A percentile compares a stretch with the other conserved stretches of the same genome.
Conservation (phyloP, 2,888 invertebrate species). For the Hemithea aestivaria region DNA sequence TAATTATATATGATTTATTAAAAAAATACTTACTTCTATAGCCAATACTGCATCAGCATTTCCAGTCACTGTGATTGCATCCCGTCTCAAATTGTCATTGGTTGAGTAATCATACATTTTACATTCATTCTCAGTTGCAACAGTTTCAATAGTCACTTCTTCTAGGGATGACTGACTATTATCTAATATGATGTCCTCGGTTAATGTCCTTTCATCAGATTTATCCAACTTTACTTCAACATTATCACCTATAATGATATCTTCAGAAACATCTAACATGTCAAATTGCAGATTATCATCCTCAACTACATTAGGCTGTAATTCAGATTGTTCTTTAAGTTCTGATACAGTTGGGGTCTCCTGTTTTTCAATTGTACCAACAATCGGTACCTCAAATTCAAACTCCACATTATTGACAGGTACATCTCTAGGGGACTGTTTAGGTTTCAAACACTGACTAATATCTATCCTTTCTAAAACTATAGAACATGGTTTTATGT, state of each 20-base stretch:
- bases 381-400: slow-evolving; percentile 1
- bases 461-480: slow-evolving; percentile 47
- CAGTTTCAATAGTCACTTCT: slow-evolving; percentile 30
- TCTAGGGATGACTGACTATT: slow-evolving; percentile 61
- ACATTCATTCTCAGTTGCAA: slow-evolving; percentile 44
- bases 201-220: slow-evolving; percentile 36
- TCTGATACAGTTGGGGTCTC: neutral
- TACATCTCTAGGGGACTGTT: neutral
- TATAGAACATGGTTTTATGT: slow-evolving; percentile 55
- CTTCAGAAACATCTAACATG: slow-evolving; percentile 72
- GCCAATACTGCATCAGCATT: slow-evolving; percentile 70
- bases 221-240: slow-evolving; percentile 57
- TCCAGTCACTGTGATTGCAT: slow-evolving; percentile 55
- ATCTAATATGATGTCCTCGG: slow-evolving; percentile 63
- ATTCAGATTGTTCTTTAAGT: neutral
- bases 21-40: slow-evolving; percentile 53
- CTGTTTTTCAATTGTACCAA: neutral
- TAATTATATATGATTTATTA: neutral
- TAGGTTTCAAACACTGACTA: slow-evolving; percentile 32
- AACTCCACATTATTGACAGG: neutral
- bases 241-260: slow-evolving; percentile 62
- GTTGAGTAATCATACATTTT: slow-evolving; percentile 64
- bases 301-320: slow-evolving; percentile 19
- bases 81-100: slow-evolving; percentile 59
- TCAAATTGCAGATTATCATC: slow-evolving; percentile 60